Evolutionary conservation across 2,888 invertebrate species (phyloP), one percentile per base, ranked within the genome.

Genomic region (Acanthosepion esculentum): DNA sequence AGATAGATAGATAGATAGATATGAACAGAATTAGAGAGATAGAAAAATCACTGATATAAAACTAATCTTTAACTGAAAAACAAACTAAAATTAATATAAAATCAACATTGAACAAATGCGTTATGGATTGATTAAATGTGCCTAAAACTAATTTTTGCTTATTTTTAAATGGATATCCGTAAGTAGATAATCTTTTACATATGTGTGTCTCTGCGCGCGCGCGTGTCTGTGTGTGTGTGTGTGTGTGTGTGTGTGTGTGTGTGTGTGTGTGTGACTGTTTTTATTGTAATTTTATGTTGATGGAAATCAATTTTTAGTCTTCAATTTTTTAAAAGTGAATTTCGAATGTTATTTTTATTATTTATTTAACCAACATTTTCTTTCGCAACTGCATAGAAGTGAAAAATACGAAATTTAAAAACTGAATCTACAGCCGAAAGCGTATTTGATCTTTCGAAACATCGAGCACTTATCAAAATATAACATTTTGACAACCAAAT

Each of bases 121-220:
- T 1, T 1, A 50, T 50, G 50, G 50, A 50, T 50, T 12, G 50
- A 50, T 50, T 50, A 10, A 50, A 50, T 50, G 50, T 50, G 50
- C 12, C 50, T 12, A 50, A 12, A 7, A 50, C 1, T 50, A 0
- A 0, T 50, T 50, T 50, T 50, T 50, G 12, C 50, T 7, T 50
- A 50, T 7, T 50, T 50, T 50, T 50, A 50, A 7, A 50, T 12
- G 7, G 50, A 50, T 50, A 50, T 50, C 41, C 41, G 4, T 50
- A 50, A 10, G 7, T 50, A 50, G 10, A 12, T 50, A 12, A 12
- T 50, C 12, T 50, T 50, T 50, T n/a, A n/a, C n/a, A n/a, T n/a
- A n/a, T 15, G 8, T 6, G 4, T 50, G 7, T 6, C 0, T 78
- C 0, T n/a, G 15, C 0, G n/a, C 33, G n/a, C 0, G 8, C 33